Evolutionary conservation across 2,797 vertebrate species (phyloP).

Genomic region (Sciurus vulgaris): DNA sequence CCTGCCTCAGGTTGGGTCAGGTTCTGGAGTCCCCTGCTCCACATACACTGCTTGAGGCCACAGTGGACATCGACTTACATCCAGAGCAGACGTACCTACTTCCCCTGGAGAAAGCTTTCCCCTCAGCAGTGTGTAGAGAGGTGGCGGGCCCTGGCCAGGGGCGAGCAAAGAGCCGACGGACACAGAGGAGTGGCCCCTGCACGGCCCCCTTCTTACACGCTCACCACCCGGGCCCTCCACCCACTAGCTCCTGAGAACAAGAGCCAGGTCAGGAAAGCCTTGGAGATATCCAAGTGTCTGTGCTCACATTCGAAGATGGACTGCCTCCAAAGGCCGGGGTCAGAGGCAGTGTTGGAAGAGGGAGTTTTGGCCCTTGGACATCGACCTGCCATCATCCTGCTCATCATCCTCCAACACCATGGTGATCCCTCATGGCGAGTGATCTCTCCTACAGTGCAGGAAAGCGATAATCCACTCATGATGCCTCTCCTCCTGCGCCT

Average conservation of each 20-base stretch:
- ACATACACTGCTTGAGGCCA: too few relatives aligned
- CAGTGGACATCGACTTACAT: accelerated
- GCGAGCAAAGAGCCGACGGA: too few relatives aligned
- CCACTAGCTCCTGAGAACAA: background rate
- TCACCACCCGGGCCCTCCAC: background rate
- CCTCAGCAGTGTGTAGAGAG: accelerated
- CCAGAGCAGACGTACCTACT: background rate
- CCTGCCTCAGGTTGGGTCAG: accelerated
- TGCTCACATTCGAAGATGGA: accelerated
- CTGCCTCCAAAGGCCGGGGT: too few relatives aligned
- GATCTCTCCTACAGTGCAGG: background rate
- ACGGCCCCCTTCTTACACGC: too few relatives aligned
- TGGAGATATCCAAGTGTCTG: background rate
- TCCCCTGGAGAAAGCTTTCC: background rate
- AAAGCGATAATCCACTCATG: background rate
- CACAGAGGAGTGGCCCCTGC: accelerated
- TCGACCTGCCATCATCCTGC: background rate
- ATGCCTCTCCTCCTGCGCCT: background rate
- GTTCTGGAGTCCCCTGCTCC: background rate
- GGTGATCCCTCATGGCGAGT: too few relatives aligned
- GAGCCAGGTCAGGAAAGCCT: background rate
- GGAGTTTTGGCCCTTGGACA: background rate
- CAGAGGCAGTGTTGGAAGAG: background rate
- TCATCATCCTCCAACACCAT: too few relatives aligned
- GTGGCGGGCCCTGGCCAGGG: accelerated